A percentile compares a stretch with the other conserved stretches of the same genome.
phyloP scores from a whole-genome alignment of 2,797 vertebrate species.

The Alectoris magna region DNA sequence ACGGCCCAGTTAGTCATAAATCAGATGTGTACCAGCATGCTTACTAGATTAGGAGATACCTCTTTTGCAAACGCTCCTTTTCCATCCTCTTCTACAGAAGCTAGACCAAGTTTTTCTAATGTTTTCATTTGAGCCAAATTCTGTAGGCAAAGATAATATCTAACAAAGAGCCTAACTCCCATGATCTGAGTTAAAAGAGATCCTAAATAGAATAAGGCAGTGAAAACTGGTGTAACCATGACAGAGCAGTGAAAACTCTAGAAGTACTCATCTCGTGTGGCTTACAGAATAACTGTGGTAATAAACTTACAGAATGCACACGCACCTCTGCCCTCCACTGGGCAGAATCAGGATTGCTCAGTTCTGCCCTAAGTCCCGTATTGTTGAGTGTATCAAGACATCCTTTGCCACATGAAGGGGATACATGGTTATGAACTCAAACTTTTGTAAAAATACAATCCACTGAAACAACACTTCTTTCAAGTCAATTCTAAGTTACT shows the following conservation, averaged over 20 bases:
- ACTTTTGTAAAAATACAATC: not conserved
- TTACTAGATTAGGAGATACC: not conserved
- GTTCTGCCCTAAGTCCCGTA: not conserved
- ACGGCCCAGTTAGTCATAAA: rapidly evolving
- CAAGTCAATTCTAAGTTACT: not conserved
- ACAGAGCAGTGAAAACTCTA: not conserved
- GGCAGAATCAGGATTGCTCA: not conserved
- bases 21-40: not conserved
- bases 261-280: rapidly evolving
- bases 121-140: not conserved
- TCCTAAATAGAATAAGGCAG: not conserved
- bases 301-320: rapidly evolving
- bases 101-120: not conserved
- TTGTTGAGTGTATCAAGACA: not conserved
- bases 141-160: not conserved
- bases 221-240: not conserved
- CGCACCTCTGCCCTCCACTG: not conserved
- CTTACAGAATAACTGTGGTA: not conserved
- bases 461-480: not conserved
- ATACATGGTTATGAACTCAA: not conserved
- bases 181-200: not conserved
- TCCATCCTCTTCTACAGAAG: not conserved
- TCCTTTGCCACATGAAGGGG: not conserved
- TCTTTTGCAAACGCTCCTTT: not conserved
- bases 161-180: not conserved